Evolutionary conservation across 2,797 vertebrate species (phyloP).

Genomic region (Poliocrania exsul): DNA sequence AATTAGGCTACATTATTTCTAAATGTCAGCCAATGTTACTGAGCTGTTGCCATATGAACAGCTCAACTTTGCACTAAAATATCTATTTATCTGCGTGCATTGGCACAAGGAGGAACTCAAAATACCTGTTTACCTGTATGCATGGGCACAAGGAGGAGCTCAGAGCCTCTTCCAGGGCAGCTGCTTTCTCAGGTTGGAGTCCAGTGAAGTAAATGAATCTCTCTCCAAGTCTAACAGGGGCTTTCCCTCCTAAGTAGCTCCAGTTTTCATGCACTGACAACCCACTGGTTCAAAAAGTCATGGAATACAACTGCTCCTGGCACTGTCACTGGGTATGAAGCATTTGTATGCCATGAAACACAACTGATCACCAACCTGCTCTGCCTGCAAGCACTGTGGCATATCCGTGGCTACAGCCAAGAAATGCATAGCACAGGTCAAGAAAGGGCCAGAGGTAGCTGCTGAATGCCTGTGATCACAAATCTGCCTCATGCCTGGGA

Average conservation of each 20-base stretch:
- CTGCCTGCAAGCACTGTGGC: not conserved
- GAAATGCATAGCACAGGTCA: not conserved
- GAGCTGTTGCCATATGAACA: not conserved
- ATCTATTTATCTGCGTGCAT: not conserved
- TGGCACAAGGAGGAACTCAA: not conserved
- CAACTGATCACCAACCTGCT: not conserved
- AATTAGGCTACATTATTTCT: not conserved
- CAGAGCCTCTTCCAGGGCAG: not conserved
- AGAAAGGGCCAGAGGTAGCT: not conserved
- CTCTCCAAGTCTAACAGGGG: not conserved
- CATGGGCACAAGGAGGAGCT: not conserved
- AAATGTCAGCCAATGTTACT: not conserved
- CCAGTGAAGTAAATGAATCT: not conserved
- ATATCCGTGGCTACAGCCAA: fast-evolving
- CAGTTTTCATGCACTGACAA: not conserved
- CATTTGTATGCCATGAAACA: not conserved
- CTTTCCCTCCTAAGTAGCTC: not conserved
- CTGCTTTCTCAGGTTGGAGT: not conserved
- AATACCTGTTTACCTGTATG: not conserved
- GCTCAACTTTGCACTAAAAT: not conserved
- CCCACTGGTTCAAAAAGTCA: not conserved
- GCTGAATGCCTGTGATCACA: not conserved
- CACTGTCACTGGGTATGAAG: not conserved
- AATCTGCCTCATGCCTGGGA: not conserved
- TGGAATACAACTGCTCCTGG: not conserved